Evolutionary conservation across 2,797 vertebrate species (phyloP), one percentile per base, ranked within the genome.

Genomic region (Chrosomus eos): DNA sequence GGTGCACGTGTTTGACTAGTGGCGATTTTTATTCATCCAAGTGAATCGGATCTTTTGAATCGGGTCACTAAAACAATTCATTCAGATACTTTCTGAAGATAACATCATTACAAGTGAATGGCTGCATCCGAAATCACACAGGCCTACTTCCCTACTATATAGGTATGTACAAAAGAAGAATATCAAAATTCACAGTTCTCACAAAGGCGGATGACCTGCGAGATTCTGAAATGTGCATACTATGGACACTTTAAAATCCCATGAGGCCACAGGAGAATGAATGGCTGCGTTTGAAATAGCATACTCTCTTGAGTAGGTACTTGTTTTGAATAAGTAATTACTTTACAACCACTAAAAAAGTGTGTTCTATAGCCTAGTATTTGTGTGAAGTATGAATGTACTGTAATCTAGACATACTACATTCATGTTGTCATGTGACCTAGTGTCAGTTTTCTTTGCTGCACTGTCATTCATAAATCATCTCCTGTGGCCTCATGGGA

Each of bases 61-160:
- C 55, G 75, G n/a, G 21, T 77, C 75, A 62, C 55, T 77, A 77
- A 43, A 77, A 77, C 36, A 77, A 77, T 62, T 38, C 55, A 26
- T 60, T 62, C 55, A 40, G 55, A 62, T 62, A 28, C 23, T 77
- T 77, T 60, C 16, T 62, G 36, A 8, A 60, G 53, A 23, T 60
- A 53, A 23, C 10, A 48, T 48, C 14, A 55, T n/a, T 36, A 14
- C 48, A 55, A 9, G n/a, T 8, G 40, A 26, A 64, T 31, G 60
- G 60, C 60, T 64, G 14, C 14, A 58, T 58, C 23, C 55, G 14
- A 28, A 31, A 64, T 64, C 28, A 16, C 26, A 64, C 3, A 45
- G 43, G 43, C 43, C 4, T 45, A 31, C 60, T 9, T 62, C 60
- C 13, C 5, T 16, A 58, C 21, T 58, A 11, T 4, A 11, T 58